These are phyloP conservation scores for Cossypha dichroa DNA, from an alignment of 2,797 vertebrate species.

Conservation along the genomic window DNA sequence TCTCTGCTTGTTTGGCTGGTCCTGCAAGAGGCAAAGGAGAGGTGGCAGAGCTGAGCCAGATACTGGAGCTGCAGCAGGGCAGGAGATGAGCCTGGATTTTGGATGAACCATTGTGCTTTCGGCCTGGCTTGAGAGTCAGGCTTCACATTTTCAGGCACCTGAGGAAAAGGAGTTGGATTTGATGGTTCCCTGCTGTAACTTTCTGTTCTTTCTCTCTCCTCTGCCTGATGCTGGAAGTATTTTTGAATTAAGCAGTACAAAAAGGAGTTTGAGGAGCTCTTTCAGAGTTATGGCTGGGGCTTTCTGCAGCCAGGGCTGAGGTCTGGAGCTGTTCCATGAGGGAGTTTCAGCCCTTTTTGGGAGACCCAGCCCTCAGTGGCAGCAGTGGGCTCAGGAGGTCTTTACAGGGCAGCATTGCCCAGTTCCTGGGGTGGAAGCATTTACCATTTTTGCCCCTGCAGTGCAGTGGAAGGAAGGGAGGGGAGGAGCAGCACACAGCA, in stretches of 20 bases:
- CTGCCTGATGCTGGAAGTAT: neutral
- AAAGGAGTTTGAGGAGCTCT: neutral
- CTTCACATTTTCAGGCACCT: neutral
- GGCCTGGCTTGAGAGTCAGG: neutral
- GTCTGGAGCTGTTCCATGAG: neutral
- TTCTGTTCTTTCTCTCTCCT: neutral
- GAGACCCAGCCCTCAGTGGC: neutral
- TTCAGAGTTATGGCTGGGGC: neutral
- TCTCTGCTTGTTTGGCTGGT: neutral
- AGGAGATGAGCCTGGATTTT: neutral
- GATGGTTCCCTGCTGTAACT: neutral
- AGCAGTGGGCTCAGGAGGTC: neutral
- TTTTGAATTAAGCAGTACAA: neutral
- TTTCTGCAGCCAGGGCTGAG: neutral
- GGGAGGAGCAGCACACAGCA: neutral
- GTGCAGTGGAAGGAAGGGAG: neutral
- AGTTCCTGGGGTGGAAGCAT: neutral
- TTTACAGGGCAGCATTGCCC: neutral
- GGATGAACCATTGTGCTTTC: neutral
- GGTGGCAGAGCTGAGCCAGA: neutral
- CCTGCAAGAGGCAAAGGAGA: neutral
- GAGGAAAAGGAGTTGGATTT: neutral
- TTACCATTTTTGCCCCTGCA: neutral
- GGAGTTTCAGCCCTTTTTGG: neutral
- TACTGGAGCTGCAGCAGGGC: rapidly evolving